These are phyloP conservation scores for Clusia tigrina DNA, from an alignment of 2,888 invertebrate species.

Conservation along the genomic window DNA sequence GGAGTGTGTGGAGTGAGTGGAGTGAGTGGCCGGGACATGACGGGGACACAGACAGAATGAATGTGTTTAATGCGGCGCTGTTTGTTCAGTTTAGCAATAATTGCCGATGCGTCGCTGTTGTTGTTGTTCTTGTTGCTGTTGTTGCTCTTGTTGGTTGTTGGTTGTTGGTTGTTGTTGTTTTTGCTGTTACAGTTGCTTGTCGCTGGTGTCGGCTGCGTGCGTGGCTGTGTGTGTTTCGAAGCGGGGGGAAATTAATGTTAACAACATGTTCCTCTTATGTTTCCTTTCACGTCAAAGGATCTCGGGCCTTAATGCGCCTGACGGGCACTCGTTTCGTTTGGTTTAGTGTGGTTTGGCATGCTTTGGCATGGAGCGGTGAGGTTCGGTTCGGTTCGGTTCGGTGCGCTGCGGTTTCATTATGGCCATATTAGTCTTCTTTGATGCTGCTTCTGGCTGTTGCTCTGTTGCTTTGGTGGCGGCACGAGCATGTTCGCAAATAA, in stretches of 20 bases:
- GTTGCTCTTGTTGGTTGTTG: conserved; percentile 26
- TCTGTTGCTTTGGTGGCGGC: conserved; percentile 15
- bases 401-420: conserved; percentile 8
- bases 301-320: conserved; percentile 24
- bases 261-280: conserved; percentile 54
- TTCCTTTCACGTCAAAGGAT: conserved; percentile 43
- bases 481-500: conserved; percentile 27
- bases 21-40: conserved; percentile 12
- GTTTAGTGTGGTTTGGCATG: no score
- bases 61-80: conserved; percentile 56
- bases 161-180: not conserved
- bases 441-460: conserved; percentile 13
- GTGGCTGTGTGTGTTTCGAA: conserved; percentile 23
- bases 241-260: conserved; percentile 61
- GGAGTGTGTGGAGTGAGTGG: no score
- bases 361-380: no score
- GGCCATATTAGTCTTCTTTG: conserved; percentile 3
- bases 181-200: not conserved
- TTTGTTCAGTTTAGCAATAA: conserved; percentile 61
- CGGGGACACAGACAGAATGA: conserved; percentile 46
- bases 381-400: no score
- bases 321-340: conserved; percentile 18
- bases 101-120: no score
- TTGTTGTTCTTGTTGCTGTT: conserved; percentile 27
- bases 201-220: conserved; percentile 2